Evolutionary conservation across 2,113 vertebrate genomes (phyloP).

Genomic region (Bucco capensis): DNA sequence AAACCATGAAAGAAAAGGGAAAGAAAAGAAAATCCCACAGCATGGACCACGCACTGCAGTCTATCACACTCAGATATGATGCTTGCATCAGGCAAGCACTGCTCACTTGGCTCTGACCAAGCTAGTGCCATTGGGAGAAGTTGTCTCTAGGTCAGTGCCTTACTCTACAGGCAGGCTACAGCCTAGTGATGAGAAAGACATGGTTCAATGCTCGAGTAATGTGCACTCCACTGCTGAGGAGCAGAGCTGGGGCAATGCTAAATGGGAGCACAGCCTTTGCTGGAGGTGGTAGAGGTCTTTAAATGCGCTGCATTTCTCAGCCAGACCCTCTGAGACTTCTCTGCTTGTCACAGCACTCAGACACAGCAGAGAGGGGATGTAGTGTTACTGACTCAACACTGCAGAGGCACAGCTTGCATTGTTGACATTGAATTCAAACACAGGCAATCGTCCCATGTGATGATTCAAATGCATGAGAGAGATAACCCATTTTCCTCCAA

Average conservation of each 20-base stretch:
- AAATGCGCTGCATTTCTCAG: not conserved
- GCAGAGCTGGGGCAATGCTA: not conserved
- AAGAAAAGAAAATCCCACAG: not conserved
- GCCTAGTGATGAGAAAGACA: not conserved
- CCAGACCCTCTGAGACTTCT: not conserved
- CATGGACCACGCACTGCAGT: not conserved
- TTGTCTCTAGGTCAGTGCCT: not conserved
- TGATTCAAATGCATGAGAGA: not conserved
- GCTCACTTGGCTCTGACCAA: not conserved
- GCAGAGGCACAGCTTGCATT: not conserved
- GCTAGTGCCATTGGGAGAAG: not conserved
- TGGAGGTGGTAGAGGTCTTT: not conserved
- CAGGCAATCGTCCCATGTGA: rapidly evolving
- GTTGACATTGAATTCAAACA: not conserved
- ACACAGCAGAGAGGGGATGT: not conserved
- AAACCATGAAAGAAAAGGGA: not conserved
- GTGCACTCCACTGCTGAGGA: rapidly evolving
- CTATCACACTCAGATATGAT: not conserved
- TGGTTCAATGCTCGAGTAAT: not conserved
- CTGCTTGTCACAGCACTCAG: not conserved
- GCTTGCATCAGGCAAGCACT: not conserved
- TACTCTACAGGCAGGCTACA: not conserved
- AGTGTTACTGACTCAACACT: not conserved
- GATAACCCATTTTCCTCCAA: not conserved
- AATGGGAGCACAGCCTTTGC: not conserved